phyloP scores from a whole-genome alignment of 1,140 invertebrate genomes.

The Planococcus citri region DNA sequence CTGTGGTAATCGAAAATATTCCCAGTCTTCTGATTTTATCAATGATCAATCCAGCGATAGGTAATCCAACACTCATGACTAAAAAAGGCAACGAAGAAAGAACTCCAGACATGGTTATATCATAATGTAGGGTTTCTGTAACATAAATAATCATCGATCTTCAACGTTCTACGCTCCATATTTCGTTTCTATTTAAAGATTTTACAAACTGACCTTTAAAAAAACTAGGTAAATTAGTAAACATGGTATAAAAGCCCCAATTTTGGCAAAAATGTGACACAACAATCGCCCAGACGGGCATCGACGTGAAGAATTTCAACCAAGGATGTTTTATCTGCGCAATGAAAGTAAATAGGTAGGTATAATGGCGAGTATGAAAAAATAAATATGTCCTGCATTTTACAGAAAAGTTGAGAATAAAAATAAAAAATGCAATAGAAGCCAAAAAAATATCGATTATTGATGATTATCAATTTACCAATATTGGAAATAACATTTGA shows the following conservation, averaged over 20 bases:
- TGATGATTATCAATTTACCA: neutral
- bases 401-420: neutral
- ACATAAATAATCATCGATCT: neutral
- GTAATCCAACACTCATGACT: conserved; percentile 66
- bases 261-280: conserved; percentile 86
- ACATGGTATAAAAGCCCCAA: conserved; percentile 88
- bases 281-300: conserved; percentile 80
- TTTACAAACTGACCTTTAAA: conserved; percentile 52
- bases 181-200: neutral
- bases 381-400: neutral
- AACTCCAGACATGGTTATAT: conserved; percentile 62
- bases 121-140: conserved; percentile 54
- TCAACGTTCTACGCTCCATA: neutral
- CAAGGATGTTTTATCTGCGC: conserved; percentile 43
- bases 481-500: neutral
- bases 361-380: too few species aligned
- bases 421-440: neutral
- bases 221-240: conserved; percentile 80
- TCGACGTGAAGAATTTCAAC: conserved; percentile 66
- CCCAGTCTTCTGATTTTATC: conserved; percentile 54
- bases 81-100: conserved; percentile 73
- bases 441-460: neutral
- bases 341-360: neutral
- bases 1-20: conserved; percentile 53
- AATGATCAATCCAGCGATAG: conserved; percentile 62